phyloP scores from a whole-genome alignment of 1,140 invertebrate species.

The Formica exsecta region DNA sequence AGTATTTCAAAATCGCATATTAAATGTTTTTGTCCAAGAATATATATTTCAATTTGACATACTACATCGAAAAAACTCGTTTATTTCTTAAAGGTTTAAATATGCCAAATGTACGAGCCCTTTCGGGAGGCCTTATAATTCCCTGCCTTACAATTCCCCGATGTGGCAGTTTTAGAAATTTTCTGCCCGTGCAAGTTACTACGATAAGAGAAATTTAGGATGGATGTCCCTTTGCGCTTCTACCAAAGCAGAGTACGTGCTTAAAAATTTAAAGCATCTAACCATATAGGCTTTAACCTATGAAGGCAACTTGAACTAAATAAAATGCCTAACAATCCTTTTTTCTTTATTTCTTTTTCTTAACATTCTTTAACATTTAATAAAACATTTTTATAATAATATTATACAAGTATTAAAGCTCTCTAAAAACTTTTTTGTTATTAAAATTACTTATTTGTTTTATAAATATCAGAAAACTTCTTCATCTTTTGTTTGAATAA shows the following conservation, averaged over 20 bases:
- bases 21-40: neutral
- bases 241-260: neutral
- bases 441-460: neutral
- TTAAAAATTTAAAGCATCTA: slow-evolving; percentile 35
- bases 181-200: slow-evolving; percentile 8
- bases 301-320: slow-evolving; percentile 11
- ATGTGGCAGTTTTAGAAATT: slow-evolving; percentile 34
- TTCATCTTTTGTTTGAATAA: neutral
- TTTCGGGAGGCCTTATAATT: neutral
- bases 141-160: slow-evolving; percentile 18
- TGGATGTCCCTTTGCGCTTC: slow-evolving; percentile 13
- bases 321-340: neutral
- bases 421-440: neutral
- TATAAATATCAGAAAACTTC: neutral
- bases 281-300: slow-evolving; percentile 9
- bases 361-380: neutral
- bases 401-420: neutral
- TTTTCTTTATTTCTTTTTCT: slow-evolving; percentile 1
- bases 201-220: slow-evolving; percentile 21
- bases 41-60: neutral
- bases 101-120: slow-evolving; percentile 32
- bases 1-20: neutral
- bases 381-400: neutral
- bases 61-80: neutral
- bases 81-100: slow-evolving; percentile 35